phyloP scores from a whole-genome alignment of 2,113 vertebrate genomes.

The Alectura lathami region DNA sequence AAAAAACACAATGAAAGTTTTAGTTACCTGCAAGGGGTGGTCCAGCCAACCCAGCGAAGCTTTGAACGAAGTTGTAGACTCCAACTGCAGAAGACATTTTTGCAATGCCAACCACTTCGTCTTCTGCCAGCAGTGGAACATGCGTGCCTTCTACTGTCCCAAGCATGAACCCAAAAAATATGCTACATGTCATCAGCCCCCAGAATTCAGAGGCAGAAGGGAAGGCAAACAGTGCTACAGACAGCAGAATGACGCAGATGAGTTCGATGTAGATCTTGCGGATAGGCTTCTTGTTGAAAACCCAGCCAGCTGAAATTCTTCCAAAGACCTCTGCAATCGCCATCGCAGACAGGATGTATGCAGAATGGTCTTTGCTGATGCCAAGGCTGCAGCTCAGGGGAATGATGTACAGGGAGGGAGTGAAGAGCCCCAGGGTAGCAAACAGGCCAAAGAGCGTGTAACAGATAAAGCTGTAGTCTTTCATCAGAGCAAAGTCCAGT shows the following conservation, averaged over 20 bases:
- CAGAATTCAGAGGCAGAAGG: slow-evolving; percentile 87
- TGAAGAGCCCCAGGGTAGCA: slow-evolving; percentile 94
- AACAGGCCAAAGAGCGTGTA: slow-evolving; percentile 95
- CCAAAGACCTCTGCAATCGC: slow-evolving; percentile 91
- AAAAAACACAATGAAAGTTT: neutral
- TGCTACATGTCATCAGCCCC: slow-evolving; percentile 86
- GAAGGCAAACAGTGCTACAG: slow-evolving; percentile 85
- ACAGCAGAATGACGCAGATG: slow-evolving; percentile 80
- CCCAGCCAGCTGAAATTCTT: slow-evolving; percentile 83
- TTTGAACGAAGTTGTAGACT: slow-evolving; percentile 94
- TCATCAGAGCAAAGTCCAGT: slow-evolving; percentile 91
- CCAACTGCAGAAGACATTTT: slow-evolving; percentile 93
- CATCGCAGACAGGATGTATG: slow-evolving; percentile 88
- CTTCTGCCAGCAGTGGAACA: slow-evolving; percentile 93
- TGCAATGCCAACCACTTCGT: slow-evolving; percentile 90
- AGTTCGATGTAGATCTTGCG: slow-evolving; percentile 91
- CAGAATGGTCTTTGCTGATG: slow-evolving; percentile 81
- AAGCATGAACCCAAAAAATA: slow-evolving; percentile 88
- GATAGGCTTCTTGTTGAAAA: slow-evolving; percentile 81
- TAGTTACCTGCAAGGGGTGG: slow-evolving; percentile 92
- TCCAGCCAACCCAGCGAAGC: slow-evolving; percentile 91
- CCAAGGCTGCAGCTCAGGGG: slow-evolving; percentile 88
- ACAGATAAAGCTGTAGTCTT: slow-evolving; percentile 88
- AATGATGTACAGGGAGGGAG: slow-evolving; percentile 91
- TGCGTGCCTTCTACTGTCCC: slow-evolving; percentile 90